Conservation (phyloP, 2,888 invertebrate genomes). For the Esperia sulphurella region DNA sequence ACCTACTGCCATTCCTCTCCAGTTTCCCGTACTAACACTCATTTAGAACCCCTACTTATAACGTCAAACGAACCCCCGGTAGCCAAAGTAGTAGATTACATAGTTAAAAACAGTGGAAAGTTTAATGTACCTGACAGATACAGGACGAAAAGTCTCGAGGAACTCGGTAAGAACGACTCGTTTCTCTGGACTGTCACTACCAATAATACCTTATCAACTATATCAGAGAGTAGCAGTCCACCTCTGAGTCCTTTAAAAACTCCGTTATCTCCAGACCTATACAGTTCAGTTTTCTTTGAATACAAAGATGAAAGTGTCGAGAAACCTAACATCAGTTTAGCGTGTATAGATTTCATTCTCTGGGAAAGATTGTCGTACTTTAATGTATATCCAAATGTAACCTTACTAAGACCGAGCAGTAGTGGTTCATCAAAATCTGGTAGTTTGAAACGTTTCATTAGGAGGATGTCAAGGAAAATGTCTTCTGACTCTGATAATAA, state of each 20-base stretch:
- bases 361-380: conserved; percentile 61
- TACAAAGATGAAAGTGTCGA: conserved; percentile 40
- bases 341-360: conserved; percentile 63
- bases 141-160: conserved; percentile 35
- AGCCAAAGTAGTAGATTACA: conserved; percentile 52
- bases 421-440: conserved; percentile 43
- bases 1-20: conserved; percentile 40
- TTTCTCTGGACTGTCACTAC: conserved; percentile 49
- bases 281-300: conserved; percentile 66
- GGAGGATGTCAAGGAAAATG: conserved; percentile 45
- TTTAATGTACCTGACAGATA: conserved; percentile 51
- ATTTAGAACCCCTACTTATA: conserved; percentile 14
- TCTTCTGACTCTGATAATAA: conserved; percentile 36
- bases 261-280: conserved; percentile 53
- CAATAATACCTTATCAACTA: conserved; percentile 52
- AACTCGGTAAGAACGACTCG: conserved; percentile 50
- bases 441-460: conserved; percentile 46
- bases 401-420: conserved; percentile 43
- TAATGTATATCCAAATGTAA: conserved; percentile 57
- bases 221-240: conserved; percentile 53
- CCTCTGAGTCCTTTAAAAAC: conserved; percentile 34
- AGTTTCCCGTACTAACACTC: conserved; percentile 23
- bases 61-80: conserved; percentile 33
- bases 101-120: conserved; percentile 45
- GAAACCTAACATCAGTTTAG: conserved; percentile 38